phyloP scores from a whole-genome alignment of 2,113 vertebrate genomes.

The Phyllostomus discolor region DNA sequence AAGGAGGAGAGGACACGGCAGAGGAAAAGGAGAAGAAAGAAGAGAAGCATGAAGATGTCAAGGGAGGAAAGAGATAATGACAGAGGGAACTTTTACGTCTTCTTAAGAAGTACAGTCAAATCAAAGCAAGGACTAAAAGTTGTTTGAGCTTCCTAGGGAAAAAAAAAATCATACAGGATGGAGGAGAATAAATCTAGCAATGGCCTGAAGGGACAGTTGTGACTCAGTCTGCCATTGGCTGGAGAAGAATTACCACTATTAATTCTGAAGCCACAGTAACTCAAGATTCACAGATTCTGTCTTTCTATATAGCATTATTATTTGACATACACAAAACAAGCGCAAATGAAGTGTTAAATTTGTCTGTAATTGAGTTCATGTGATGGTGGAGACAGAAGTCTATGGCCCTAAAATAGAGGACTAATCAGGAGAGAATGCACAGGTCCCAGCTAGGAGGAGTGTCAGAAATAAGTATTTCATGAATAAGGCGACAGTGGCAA shows the following conservation, averaged over 20 bases:
- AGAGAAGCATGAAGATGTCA: no score
- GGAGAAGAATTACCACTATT: not conserved
- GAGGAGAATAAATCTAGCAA: not conserved
- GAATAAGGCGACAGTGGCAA: not conserved
- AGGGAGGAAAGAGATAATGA: not conserved
- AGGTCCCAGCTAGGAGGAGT: not conserved
- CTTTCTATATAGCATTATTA: not conserved
- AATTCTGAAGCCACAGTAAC: not conserved
- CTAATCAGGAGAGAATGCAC: not conserved
- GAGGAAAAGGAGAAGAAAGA: not conserved
- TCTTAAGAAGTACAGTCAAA: not conserved
- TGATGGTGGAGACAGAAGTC: not conserved
- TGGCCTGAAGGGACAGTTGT: not conserved
- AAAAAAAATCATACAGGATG: not conserved
- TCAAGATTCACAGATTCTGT: not conserved
- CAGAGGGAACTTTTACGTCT: not conserved
- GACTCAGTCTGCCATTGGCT: not conserved
- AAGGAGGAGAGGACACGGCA: accelerated
- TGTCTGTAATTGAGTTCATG: not conserved
- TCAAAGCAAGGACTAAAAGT: not conserved
- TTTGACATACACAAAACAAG: not conserved
- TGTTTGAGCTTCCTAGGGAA: not conserved
- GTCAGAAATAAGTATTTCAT: not conserved
- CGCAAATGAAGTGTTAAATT: not conserved
- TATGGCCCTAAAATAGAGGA: not conserved